Base-by-base conservation (phyloP, 2,797 vertebrate genomes). In the Amblyopsis hoosieri region DNA sequence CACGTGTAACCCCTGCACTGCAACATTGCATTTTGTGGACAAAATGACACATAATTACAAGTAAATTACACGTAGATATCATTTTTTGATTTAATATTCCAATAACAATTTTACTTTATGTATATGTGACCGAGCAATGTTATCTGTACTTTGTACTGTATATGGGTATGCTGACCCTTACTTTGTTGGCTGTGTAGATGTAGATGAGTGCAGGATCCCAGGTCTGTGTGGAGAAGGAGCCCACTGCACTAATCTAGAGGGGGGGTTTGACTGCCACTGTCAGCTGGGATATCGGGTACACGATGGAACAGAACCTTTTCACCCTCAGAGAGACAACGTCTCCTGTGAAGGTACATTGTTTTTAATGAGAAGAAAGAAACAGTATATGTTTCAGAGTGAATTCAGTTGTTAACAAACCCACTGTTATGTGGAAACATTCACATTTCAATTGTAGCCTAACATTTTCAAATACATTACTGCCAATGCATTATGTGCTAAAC, bases 231-330 rank as follows among this genome's bases (percentile, higher is more conserved):
- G 94, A 71, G 89, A 2, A 8, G 95, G 95, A 45, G 93, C 87
- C 56, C 75, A 53, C 6, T 99, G 96, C 15, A 75, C 79, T 50
- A 98, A 98, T 81, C 90, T 93, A 3, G 79, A 76, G 0, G 96
- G 96, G 33, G 92, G 90, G 60, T 97, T 95, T 48, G 77, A 91
- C 10, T 98, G 96, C 78, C 89, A 88, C 56, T 99, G 97, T 84
- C 79, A 82, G 72, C 80, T 89, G 46, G 96, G 96, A 80, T 95
- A 93, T 74, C 72, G 63, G 72, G 79, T 94, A 42, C 78, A 87
- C 70, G 85, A 87, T 0, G 95, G 94, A 75, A 57, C 57, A 0
- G 85, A 47, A 71, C 93, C 91, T 2, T 96, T 96, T 81, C 80
- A 90, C 13, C 92, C 90, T 0, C 8, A 46, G 52, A 88, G 3